These are phyloP conservation scores for Drosophila subpulchrella DNA, from an alignment of 1,140 invertebrate species.

Conservation along the genomic window DNA sequence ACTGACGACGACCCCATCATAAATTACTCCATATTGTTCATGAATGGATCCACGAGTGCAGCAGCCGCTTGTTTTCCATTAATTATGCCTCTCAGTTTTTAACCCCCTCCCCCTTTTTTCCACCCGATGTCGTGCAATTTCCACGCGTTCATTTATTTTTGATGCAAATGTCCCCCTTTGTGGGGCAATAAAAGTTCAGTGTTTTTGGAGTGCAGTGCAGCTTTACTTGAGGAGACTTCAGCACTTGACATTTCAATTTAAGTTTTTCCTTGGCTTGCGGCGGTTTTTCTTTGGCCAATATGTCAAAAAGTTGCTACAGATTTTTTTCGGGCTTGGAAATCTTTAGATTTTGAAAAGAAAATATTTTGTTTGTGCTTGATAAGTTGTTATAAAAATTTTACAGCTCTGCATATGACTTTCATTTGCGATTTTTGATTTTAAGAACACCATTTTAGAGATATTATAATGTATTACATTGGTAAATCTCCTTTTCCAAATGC, in stretches of 20 bases:
- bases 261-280: slow-evolving; percentile 16
- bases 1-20: slow-evolving; percentile 30
- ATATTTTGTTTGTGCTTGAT: neutral
- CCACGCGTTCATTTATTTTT: slow-evolving; percentile 42
- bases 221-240: slow-evolving; percentile 6
- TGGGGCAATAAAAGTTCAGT: slow-evolving; percentile 37
- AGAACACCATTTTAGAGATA: neutral
- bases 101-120: slow-evolving; percentile 6
- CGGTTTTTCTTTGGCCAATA: slow-evolving; percentile 10
- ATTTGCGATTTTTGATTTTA: neutral
- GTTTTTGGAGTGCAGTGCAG: slow-evolving; percentile 12
- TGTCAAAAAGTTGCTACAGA: neutral
- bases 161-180: slow-evolving; percentile 46
- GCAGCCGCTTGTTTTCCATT: slow-evolving; percentile 51
- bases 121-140: slow-evolving; percentile 26
- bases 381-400: neutral
- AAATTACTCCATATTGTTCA: slow-evolving; percentile 57
- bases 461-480: too few species aligned
- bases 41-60: slow-evolving; percentile 47
- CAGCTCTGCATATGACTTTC: neutral
- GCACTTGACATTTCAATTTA: slow-evolving; percentile 50
- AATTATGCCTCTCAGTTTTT: slow-evolving; percentile 38
- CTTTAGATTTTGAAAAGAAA: neutral
- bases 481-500: too few species aligned
- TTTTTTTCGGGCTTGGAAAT: neutral